phyloP scores from a whole-genome alignment of 1,140 invertebrate species.

The Hermatobates lingyangjiaoensis region DNA sequence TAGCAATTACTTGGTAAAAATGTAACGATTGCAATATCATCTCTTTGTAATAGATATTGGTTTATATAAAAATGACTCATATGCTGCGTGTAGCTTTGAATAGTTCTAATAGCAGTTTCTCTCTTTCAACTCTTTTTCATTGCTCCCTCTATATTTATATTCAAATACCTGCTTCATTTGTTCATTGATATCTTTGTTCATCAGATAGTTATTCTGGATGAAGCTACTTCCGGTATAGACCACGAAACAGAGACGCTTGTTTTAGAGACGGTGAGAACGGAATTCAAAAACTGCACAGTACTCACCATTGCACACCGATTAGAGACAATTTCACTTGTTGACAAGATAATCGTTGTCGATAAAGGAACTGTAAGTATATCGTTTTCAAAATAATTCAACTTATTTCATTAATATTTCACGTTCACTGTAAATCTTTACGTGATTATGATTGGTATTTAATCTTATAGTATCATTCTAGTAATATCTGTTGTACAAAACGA shows the following conservation, averaged over 20 bases:
- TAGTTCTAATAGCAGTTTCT: not conserved
- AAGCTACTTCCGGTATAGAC: constrained; percentile 45
- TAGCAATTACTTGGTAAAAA: too few species aligned
- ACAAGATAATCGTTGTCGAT: constrained; percentile 42
- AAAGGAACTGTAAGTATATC: constrained; percentile 22
- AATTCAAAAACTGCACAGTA: constrained; percentile 31
- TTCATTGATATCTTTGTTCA: not conserved
- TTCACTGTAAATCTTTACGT: too few species aligned
- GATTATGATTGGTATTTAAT: too few species aligned
- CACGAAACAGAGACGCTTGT: constrained; percentile 26
- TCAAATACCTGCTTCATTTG: too few species aligned
- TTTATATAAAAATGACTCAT: not conserved
- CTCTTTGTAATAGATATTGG: not conserved
- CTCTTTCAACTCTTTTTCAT: constrained; percentile 5
- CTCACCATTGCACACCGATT: constrained; percentile 41
- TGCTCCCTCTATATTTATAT: not conserved
- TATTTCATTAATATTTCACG: too few species aligned
- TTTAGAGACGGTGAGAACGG: constrained; percentile 25
- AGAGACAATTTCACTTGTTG: constrained; percentile 32
- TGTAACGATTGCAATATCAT: not conserved
- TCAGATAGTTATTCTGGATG: constrained; percentile 41
- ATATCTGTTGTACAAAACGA: too few species aligned
- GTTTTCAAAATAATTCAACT: too few species aligned
- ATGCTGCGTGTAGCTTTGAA: not conserved
- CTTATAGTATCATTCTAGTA: too few species aligned